These are phyloP conservation scores for Platanista minor DNA, from an alignment of 2,113 vertebrate genomes.

Conservation along the genomic window DNA sequence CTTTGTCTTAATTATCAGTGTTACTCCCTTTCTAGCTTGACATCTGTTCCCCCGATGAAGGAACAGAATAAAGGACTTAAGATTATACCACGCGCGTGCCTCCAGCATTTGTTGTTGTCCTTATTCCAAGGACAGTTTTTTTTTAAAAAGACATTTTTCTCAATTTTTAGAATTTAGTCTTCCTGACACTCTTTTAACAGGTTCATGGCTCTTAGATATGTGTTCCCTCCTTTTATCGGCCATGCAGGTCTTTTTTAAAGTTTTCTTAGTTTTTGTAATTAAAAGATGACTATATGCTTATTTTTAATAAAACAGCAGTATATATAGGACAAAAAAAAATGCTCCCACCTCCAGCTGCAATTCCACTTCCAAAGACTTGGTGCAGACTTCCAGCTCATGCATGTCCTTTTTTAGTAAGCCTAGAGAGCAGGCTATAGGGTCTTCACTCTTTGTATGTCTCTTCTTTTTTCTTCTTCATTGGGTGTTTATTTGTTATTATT, in stretches of 20 bases:
- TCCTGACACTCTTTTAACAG: neutral
- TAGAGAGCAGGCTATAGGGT: too few relatives aligned
- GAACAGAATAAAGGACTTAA: neutral
- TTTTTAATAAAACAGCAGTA: neutral
- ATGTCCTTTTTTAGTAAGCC: neutral
- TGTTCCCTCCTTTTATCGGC: neutral
- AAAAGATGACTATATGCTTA: neutral
- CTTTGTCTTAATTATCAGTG: neutral
- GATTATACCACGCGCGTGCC: neutral
- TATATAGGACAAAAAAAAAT: neutral
- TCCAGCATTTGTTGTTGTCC: neutral
- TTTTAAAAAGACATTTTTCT: neutral
- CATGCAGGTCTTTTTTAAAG: neutral
- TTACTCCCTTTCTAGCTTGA: neutral
- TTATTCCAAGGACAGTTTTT: neutral
- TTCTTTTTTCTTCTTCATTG: neutral
- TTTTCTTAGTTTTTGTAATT: neutral
- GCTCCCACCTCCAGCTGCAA: neutral
- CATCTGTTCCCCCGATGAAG: neutral
- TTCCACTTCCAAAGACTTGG: neutral
- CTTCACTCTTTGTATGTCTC: neutral
- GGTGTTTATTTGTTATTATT: neutral
- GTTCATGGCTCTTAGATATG: neutral
- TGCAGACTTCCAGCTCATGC: too few relatives aligned
- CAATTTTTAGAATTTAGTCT: neutral